Conservation (phyloP, 2,797 vertebrate genomes). For the Urophycis tenuis region DNA sequence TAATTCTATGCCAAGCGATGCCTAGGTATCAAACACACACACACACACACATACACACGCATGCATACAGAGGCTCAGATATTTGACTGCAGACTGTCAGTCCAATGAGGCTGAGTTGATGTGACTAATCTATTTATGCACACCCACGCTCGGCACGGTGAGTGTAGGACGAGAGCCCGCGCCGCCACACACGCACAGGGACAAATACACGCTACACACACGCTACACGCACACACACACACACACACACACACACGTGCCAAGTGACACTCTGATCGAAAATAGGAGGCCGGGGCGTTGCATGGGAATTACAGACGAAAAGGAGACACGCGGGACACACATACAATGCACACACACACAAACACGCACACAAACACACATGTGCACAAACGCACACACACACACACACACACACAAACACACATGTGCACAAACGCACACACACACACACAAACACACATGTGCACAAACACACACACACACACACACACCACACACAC, state of each 20-base stretch:
- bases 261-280: constrained; percentile 28
- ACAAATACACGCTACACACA: constrained; percentile 14
- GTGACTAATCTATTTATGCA: constrained; percentile 33
- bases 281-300: constrained; percentile 7
- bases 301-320: constrained; percentile 4
- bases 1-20: too few species aligned
- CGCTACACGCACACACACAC: too few species aligned
- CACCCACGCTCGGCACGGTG: not conserved
- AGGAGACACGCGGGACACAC: too few species aligned
- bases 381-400: not conserved
- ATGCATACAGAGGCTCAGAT: too few species aligned
- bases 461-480: too few species aligned
- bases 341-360: too few species aligned
- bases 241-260: too few species aligned
- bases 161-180: too few species aligned
- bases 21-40: not conserved
- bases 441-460: too few species aligned
- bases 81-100: constrained; percentile 21
- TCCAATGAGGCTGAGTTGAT: constrained; percentile 22
- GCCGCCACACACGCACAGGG: constrained; percentile 1
- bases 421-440: too few species aligned
- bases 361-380: too few species aligned
- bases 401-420: constrained; percentile 9
- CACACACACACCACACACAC: constrained; percentile 7
- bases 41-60: not conserved